A percentile compares a stretch with the other conserved stretches of the same genome.
Conservation (phyloP, 2,888 invertebrate species). For the Steromphala cineraria region DNA sequence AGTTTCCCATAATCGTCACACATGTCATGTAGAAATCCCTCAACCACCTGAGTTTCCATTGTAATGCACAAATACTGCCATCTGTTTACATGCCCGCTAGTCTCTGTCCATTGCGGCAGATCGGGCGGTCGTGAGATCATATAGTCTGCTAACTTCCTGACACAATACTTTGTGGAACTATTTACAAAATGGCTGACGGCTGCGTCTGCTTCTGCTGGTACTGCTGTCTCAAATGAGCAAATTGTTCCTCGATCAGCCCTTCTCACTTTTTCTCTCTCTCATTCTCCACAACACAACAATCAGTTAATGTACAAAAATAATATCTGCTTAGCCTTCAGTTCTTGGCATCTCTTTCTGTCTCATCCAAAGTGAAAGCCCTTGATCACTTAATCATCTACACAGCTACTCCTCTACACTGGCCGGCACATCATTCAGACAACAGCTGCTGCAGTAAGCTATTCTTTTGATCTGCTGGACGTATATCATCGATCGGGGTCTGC, state of each 20-base stretch:
- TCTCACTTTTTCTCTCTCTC: no score
- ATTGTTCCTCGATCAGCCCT: no score
- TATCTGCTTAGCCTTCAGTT: conserved; percentile 3
- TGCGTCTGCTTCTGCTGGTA: not conserved
- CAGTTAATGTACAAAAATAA: conserved; percentile 13
- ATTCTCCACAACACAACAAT: not conserved
- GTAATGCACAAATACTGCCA: conserved; percentile 14
- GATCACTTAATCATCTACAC: not conserved
- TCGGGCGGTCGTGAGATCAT: conserved; percentile 4
- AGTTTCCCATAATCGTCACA: no score
- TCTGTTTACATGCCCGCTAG: not conserved
- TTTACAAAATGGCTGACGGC: not conserved
- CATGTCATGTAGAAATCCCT: conserved; percentile 1
- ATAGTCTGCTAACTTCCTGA: not conserved
- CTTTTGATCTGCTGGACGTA: conserved; percentile 85
- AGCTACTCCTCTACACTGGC: not conserved
- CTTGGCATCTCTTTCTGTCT: not conserved
- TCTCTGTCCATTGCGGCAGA: not conserved
- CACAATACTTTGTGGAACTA: conserved; percentile 17
- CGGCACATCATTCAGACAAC: conserved; percentile 81
- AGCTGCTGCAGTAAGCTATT: conserved; percentile 90
- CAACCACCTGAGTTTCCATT: conserved; percentile 18
- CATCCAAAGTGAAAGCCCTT: conserved; percentile 3
- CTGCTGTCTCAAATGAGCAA: no score
- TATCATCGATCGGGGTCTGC: conserved; percentile 84